phyloP scores from a whole-genome alignment of 2,797 vertebrate species.

The Babyrousa celebensis region DNA sequence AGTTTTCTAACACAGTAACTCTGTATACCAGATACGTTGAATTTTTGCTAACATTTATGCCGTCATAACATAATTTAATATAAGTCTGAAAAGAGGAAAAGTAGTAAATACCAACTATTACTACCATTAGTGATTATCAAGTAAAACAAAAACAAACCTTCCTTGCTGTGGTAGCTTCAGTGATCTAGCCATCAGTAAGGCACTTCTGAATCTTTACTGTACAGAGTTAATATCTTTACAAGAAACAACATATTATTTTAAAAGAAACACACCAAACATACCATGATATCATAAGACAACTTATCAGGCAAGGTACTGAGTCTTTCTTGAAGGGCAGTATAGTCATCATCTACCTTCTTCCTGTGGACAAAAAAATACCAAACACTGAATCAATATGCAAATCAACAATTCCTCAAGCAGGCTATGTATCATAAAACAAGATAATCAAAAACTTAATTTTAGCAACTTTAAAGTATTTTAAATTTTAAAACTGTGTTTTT shows the following conservation, averaged over 20 bases:
- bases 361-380: slow-evolving; percentile 90
- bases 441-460: not conserved
- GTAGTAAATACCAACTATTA: slow-evolving; percentile 77
- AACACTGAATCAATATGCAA: slow-evolving; percentile 70
- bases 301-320: slow-evolving; percentile 96
- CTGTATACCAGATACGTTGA: slow-evolving; percentile 84
- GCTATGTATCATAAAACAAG: not conserved
- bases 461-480: not conserved
- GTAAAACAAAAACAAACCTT: slow-evolving; percentile 69
- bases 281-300: slow-evolving; percentile 97
- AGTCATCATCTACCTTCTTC: slow-evolving; percentile 96
- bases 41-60: slow-evolving; percentile 85
- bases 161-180: not conserved
- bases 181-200: not conserved
- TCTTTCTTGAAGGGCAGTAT: slow-evolving; percentile 95
- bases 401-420: slow-evolving; percentile 63
- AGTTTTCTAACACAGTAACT: slow-evolving; percentile 85
- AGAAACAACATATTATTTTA: not conserved
- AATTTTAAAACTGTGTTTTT: slow-evolving; percentile 37
- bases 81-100: slow-evolving; percentile 78
- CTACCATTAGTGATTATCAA: slow-evolving; percentile 72
- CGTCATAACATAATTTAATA: slow-evolving; percentile 84
- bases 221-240: not conserved
- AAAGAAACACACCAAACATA: slow-evolving; percentile 87
- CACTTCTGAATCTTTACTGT: not conserved